A percentile compares a stretch with the other conserved stretches of the same genome.
These are phyloP conservation scores for Heteropelma amictum DNA, from an alignment of 2,888 invertebrate species.

Conservation along the genomic window DNA sequence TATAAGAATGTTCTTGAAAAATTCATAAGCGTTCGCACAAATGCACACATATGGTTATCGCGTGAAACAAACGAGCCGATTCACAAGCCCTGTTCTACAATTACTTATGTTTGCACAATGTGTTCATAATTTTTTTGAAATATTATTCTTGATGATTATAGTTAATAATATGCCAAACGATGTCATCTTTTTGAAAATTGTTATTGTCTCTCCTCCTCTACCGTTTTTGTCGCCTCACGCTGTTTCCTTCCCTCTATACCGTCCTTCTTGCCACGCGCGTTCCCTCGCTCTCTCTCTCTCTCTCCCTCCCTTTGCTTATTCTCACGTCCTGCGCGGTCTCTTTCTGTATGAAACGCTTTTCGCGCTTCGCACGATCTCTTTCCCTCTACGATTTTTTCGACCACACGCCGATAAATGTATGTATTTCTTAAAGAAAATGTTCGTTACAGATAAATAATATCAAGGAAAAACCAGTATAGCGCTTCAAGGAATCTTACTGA, in stretches of 20 bases:
- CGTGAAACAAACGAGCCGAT: too few relatives aligned
- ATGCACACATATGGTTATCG: too few relatives aligned
- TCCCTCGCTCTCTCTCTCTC: not conserved
- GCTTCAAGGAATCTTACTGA: not conserved
- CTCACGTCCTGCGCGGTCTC: not conserved
- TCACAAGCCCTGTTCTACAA: too few relatives aligned
- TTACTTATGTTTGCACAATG: too few relatives aligned
- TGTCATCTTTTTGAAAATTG: not conserved
- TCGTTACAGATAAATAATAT: constrained; percentile 9
- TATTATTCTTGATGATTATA: not conserved
- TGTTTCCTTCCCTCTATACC: not conserved
- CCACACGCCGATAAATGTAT: not conserved
- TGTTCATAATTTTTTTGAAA: not conserved
- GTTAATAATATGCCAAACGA: not conserved
- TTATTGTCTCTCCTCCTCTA: not conserved
- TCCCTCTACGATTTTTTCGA: not conserved
- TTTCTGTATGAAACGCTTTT: not conserved
- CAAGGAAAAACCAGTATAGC: not conserved
- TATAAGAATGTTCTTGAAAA: too few relatives aligned
- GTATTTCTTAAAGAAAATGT: not conserved
- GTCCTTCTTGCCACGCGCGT: not conserved
- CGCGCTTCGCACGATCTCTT: not conserved
- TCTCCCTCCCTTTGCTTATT: not conserved
- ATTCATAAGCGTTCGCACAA: too few relatives aligned
- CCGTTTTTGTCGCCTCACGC: not conserved